Evolutionary conservation across 2,797 vertebrate genomes (phyloP), one percentile per base, ranked within the genome.

Genomic region (Helicolenus hilgendorfi): DNA sequence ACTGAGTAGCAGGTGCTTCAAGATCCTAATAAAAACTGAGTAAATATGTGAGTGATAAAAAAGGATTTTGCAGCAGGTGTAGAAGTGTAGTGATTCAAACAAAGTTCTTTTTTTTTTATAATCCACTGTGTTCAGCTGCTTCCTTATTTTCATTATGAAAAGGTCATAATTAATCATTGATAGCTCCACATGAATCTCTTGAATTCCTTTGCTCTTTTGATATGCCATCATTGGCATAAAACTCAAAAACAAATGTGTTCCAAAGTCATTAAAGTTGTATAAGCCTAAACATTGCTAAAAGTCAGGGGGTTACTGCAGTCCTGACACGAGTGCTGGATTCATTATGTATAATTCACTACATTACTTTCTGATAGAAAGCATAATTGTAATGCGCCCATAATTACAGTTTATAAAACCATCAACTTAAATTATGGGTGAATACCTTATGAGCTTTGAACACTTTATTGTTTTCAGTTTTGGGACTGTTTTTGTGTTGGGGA

Each of bases 111-210:
- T 49, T 49, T 49, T 85, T 36, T 38, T 79, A 77, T 38, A 24
- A 22, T 70, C 11, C 2, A 15, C n/a, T 53, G n/a, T 74, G 7
- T 56, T 75, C 27, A 36, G 56, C 7, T 22, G 29, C 72, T 81
- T 72, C 18, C 18, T 33, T n/a, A 59, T 73, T 84, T 83, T 79
- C 53, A 85, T 72, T 33, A 29, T 64, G 24, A 74, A 89, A 82
- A 84, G 68, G 71, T 90, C 60, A 76, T 33, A 79, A 89, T 92
- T 60, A 76, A 81, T 75, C 63, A 72, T 36, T 35, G 24, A 80
- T 69, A 14, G n/a, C 59, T 63, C 22, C 38, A 62, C 24, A 72
- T 31, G 55, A 81, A 22, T 74, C 11, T 59, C 11, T 35, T 29
- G 29, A 36, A 78, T 75, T 62, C 26, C 20, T 60, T 77, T 78